These are phyloP conservation scores for Eutrigla gurnardus DNA, from an alignment of 2,797 vertebrate species.

Conservation along the genomic window DNA sequence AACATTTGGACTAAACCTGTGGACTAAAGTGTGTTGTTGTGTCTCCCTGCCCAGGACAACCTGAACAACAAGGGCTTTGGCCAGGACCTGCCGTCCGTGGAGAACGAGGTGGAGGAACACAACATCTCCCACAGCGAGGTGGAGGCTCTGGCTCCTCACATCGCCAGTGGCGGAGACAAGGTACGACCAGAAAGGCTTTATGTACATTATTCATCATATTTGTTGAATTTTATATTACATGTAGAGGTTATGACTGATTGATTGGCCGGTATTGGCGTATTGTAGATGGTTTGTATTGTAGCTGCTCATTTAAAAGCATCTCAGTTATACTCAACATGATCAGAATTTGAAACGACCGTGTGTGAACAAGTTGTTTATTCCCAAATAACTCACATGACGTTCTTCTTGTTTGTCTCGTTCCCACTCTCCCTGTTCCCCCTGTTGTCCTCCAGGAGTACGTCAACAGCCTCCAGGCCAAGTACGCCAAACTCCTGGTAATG, in stretches of 20 bases:
- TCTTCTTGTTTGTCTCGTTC: constrained; percentile 2
- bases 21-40: neutral
- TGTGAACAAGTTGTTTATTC: neutral
- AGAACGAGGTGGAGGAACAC: constrained; percentile 94
- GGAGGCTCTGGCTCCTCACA: constrained; percentile 92
- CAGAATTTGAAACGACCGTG: neutral
- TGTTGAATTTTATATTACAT: too few relatives aligned
- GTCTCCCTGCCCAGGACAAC: constrained; percentile 78
- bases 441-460: constrained; percentile 83
- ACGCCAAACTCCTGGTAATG: constrained; percentile 94
- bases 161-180: constrained; percentile 85
- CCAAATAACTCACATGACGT: neutral
- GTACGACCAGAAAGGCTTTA: constrained; percentile 61
- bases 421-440: constrained; percentile 20
- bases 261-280: too few relatives aligned
- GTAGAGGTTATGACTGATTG: too few relatives aligned
- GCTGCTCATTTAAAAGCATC: neutral
- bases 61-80: constrained; percentile 90
- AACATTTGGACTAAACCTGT: neutral
- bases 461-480: constrained; percentile 86
- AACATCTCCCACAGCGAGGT: constrained; percentile 98
- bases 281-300: too few relatives aligned
- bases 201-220: too few relatives aligned
- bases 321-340: neutral
- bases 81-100: constrained; percentile 91